phyloP scores from a whole-genome alignment of 1,140 invertebrate genomes.

The Aleiodes sp. region DNA sequence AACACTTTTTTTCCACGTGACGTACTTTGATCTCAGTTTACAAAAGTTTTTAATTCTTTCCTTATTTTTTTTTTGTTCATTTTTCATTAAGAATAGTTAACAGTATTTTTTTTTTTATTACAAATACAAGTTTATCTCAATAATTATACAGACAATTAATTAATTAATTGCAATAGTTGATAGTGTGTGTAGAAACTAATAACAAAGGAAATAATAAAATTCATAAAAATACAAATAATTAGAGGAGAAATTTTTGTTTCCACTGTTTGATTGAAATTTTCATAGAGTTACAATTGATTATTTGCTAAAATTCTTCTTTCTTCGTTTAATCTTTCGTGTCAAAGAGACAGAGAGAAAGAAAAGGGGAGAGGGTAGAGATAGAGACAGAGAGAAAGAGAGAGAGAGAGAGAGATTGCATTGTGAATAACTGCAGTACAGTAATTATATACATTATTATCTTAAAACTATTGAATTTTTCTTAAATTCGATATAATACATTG shows the following conservation, averaged over 20 bases:
- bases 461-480: slow-evolving; percentile 5
- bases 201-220: slow-evolving; percentile 15
- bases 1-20: slow-evolving; percentile 7
- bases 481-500: slow-evolving; percentile 13
- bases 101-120: slow-evolving; percentile 12
- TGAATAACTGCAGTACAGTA: background rate
- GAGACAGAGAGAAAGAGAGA: no score
- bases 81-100: slow-evolving; percentile 17
- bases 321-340: background rate
- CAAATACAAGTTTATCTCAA: slow-evolving; percentile 11
- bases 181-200: slow-evolving; percentile 12
- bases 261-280: background rate
- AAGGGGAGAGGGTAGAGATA: no score
- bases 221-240: slow-evolving; percentile 3
- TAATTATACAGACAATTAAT: slow-evolving; percentile 13
- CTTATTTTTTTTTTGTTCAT: background rate
- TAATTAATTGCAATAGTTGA: slow-evolving; percentile 8
- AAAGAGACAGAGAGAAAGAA: no score
- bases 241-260: background rate
- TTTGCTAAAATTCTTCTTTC: background rate
- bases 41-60: slow-evolving; percentile 10
- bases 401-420: background rate
- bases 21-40: slow-evolving; percentile 10
- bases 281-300: background rate
- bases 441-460: slow-evolving; percentile 11